Base-by-base conservation (phyloP, 2,888 invertebrate species). In the Agrotis exclamationis region DNA sequence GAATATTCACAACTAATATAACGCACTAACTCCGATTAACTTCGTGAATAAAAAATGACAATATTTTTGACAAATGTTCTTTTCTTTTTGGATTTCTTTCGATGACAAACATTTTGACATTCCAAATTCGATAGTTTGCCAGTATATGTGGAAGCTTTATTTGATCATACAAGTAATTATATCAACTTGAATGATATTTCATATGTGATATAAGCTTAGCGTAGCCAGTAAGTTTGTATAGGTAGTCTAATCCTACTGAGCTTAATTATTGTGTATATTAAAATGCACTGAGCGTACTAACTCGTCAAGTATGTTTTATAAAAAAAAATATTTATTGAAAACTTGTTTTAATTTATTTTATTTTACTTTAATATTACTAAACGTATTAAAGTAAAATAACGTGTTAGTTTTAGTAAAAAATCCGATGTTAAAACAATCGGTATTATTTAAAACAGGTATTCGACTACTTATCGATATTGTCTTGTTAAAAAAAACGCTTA, bases 191-290 rank as follows among this genome's bases (percentile, higher is more conserved):
- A 94, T 94, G 94, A 93, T 95, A 93, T 92, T 93, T 94, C 92
- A 93, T 93, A 93, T 96, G 96, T 96, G 96, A 96, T 96, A 96
- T 96, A 95, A 91, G 90, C 71, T 84, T 95, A 95, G 91, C 89
- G 72, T 93, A 93, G 92, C 80, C 86, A 85, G 69, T 93, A 93
- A 93, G 91, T 90, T 85, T 85, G 86, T 88, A 88, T 90, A 89
- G 84, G 79, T 90, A 90, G 88, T 78, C 70, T 87, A 85, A 86
- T 87, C 65, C 78, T 86, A 84, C 82, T 86, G 85, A 89, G 87
- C 89, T 88, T 88, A 86, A 86, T 81, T 60, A 64, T 77, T 86
- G 85, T 91, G 89, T 91, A 89, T 83, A 75, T 87, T 89, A 89
- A 82, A 78, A 74, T 80, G 85, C 86, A 89, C 87, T 86, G 82